phyloP scores from a whole-genome alignment of 2,888 invertebrate genomes.

The Tuberolachnus salignus region DNA sequence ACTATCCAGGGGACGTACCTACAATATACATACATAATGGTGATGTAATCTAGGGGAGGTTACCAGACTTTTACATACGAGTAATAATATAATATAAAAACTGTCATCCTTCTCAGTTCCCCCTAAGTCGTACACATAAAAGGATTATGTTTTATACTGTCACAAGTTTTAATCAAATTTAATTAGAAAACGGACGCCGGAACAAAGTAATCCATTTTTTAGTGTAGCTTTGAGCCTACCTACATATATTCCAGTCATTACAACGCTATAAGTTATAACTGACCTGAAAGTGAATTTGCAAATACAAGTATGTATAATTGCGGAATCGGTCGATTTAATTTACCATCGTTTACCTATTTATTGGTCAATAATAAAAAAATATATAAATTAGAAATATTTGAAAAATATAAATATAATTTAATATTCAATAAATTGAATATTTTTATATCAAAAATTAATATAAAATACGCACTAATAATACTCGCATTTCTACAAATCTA shows the following conservation, averaged over 20 bases:
- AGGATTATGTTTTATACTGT: conserved; percentile 52
- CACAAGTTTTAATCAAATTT: conserved; percentile 56
- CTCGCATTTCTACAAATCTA: too few species aligned
- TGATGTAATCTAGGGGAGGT: conserved; percentile 15
- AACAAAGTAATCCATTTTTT: conserved; percentile 55
- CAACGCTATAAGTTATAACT: conserved; percentile 43
- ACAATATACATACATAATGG: too few species aligned
- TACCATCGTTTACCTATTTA: not conserved
- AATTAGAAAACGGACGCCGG: conserved; percentile 53
- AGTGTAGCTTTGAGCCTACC: not conserved
- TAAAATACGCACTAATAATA: too few species aligned
- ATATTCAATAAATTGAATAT: not conserved
- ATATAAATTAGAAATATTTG: not conserved
- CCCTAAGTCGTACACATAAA: conserved; percentile 44
- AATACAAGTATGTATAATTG: not conserved
- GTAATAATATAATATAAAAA: conserved; percentile 45
- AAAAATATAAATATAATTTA: too few species aligned
- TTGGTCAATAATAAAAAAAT: not conserved
- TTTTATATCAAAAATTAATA: not conserved
- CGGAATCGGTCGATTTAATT: not conserved
- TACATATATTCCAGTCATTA: not conserved
- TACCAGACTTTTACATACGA: conserved; percentile 18
- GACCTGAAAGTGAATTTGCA: conserved; percentile 35
- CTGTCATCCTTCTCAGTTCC: conserved; percentile 13
- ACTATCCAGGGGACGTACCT: too few species aligned